phyloP scores from a whole-genome alignment of 2,888 invertebrate genomes.

The Papilio gigon region DNA sequence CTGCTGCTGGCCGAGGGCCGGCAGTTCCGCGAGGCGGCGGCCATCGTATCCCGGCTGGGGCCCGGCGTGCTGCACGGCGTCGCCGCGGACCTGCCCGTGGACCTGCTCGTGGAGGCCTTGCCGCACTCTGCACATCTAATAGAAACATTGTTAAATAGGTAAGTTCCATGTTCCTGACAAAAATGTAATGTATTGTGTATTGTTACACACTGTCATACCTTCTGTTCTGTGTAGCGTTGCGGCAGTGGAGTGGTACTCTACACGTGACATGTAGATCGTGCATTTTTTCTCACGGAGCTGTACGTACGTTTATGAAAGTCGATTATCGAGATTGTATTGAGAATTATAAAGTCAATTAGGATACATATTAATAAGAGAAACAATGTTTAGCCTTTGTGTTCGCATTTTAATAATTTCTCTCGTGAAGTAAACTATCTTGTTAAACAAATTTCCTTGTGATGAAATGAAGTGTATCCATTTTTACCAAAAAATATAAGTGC shows the following conservation, averaged over 20 bases:
- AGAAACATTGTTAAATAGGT: slow-evolving; percentile 91
- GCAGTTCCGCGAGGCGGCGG: slow-evolving; percentile 95
- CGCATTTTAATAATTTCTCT: not conserved
- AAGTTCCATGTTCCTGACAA: too few relatives aligned
- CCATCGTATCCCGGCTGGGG: slow-evolving; percentile 90
- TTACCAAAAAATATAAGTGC: too few relatives aligned
- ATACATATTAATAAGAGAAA: slow-evolving; percentile 19
- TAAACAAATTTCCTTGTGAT: not conserved
- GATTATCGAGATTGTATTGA: not conserved
- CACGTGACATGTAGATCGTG: not conserved
- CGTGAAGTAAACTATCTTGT: not conserved
- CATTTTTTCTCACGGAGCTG: not conserved
- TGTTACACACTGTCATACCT: too few relatives aligned
- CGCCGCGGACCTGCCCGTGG: slow-evolving; percentile 91
- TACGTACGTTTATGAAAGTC: slow-evolving; percentile 12
- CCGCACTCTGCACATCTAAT: slow-evolving; percentile 93
- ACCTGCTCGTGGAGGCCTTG: slow-evolving; percentile 93
- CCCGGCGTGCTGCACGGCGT: slow-evolving; percentile 90
- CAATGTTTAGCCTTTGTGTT: not conserved
- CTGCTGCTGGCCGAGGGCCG: slow-evolving; percentile 92
- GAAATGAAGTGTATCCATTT: too few relatives aligned
- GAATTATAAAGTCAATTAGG: slow-evolving; percentile 17
- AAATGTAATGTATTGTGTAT: too few relatives aligned
- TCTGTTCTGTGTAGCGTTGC: too few relatives aligned
- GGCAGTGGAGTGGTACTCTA: too few relatives aligned